Base-by-base conservation (phyloP, 2,888 invertebrate species). In the Coleophora deauratella region DNA sequence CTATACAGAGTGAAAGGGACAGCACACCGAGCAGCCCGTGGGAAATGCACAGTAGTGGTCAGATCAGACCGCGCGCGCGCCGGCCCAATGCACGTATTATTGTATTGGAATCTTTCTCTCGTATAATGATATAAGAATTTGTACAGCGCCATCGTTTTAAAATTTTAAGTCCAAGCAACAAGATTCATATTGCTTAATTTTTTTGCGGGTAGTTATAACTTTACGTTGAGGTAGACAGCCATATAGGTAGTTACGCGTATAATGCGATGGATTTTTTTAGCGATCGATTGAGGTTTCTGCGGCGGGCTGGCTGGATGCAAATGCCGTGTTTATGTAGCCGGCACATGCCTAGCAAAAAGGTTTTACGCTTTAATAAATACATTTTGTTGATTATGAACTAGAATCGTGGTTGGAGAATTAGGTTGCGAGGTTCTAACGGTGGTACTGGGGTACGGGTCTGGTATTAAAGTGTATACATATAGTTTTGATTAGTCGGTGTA, bases 41-140 rank as follows among this genome's bases (percentile, higher is more conserved):
- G 86, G 86, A 86, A 86, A 80, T 86, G 86, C 84, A 86, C 86
- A 86, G 86, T 84, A 86, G 86, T 85, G 85, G 85, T 81, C 85
- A 80, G 84, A 82, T 75, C 78, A 76, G 79, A 73, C 69, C 69
- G 79, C 80, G 82, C 81, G 84, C 82, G 82, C 86, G 85, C 81
- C 81, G 78, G 77, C 82, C 85, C 84, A 78, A 73, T 81, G 84
- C 82, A 81, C 81, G 81, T 81, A 82, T 82, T 84, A 84, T 84
- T 82, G 84, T 80, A 78, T 76, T 74, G 72, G 70, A 72, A 72
- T 72, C 79, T 75, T 56, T 55, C 52, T 55, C 55, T 57, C 55
- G 55, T 57, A 63, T 53, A 77, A 76, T 60, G 65, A 58, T 78
- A 62, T 79, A 80, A 62, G 59, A 59, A 52, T 54, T 55, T 45